phyloP scores from a whole-genome alignment of 1,140 invertebrate species.

The Lucilia cuprina region DNA sequence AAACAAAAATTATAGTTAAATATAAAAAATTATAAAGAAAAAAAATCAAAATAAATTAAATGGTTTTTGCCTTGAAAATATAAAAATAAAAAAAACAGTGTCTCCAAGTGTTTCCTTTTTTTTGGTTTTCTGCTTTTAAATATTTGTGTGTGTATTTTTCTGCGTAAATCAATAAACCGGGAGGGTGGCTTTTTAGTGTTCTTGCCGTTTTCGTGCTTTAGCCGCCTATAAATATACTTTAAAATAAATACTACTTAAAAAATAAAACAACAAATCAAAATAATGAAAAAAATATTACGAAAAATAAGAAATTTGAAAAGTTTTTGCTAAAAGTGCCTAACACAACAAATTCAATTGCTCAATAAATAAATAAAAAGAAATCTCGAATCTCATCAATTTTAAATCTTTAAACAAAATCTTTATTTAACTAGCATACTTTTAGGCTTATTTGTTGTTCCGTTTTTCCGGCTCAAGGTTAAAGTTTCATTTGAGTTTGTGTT shows the following conservation, averaged over 20 bases:
- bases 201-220: not conserved
- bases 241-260: not conserved
- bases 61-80: not conserved
- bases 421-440: conserved; percentile 7
- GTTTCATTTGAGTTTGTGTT: conserved; percentile 8
- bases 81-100: not conserved
- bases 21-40: not conserved
- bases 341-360: not conserved
- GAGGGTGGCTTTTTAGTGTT: conserved; percentile 2
- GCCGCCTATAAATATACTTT: not conserved
- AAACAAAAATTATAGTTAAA: not conserved
- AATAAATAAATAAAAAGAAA: not conserved
- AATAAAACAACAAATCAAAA: not conserved
- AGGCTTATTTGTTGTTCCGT: not conserved
- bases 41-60: not conserved
- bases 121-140: not conserved
- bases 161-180: conserved; percentile 31
- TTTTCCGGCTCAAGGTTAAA: conserved; percentile 4
- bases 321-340: not conserved
- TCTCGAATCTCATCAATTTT: not conserved
- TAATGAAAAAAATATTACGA: not conserved
- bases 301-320: not conserved
- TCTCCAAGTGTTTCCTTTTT: not conserved
- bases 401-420: not conserved
- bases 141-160: conserved; percentile 25